Base-by-base conservation (phyloP, 1,140 invertebrate genomes). In the Parapsyche elsis region DNA sequence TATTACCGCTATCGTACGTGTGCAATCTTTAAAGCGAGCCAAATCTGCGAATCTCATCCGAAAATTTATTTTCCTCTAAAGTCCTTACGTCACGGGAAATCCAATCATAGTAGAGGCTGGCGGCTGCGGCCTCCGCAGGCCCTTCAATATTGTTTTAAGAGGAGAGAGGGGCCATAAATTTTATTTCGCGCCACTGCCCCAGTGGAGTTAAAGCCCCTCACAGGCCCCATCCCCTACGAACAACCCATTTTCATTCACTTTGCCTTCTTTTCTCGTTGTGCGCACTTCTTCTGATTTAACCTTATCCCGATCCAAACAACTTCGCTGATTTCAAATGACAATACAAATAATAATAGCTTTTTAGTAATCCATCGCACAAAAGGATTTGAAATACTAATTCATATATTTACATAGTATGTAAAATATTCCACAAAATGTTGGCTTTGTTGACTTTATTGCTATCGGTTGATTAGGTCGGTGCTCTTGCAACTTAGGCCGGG, bases 81-180 rank as follows among this genome's bases (percentile, higher is more conserved):
- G 80, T 80, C 81, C 79, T 83, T 81, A 80, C 82, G 80, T 81
- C 82, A 83, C 78, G 78, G 67, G 46, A 75, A 81, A 83, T 83
- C 82, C 82, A 83, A 83, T 83, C 82, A 83, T 83, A 83, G 76
- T 76, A 78, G 77, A 81, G 73, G 59, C 70, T 61, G 64, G 45
- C 12, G 44, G 46, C 57, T 21, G n/a, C 70, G 78, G 53, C 26
- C 71, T 74, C 46, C 76, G n/a, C 38, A 46, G 46, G 76, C 80
- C 78, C 80, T 75, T 70, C 79, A 78, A 83, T 83, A 83, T 83
- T 83, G 82, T 83, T 83, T 83, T 83, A 83, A 83, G 82, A 80
- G 80, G 61, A 64, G 80, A 45, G 45, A 30, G 74, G 53, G 75
- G 46, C 74, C 80, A 83, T 83, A 83, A 83, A 83, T 83, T 83